Evolutionary conservation across 2,113 vertebrate genomes (phyloP).

Genomic region (Toxostoma redivivum): DNA sequence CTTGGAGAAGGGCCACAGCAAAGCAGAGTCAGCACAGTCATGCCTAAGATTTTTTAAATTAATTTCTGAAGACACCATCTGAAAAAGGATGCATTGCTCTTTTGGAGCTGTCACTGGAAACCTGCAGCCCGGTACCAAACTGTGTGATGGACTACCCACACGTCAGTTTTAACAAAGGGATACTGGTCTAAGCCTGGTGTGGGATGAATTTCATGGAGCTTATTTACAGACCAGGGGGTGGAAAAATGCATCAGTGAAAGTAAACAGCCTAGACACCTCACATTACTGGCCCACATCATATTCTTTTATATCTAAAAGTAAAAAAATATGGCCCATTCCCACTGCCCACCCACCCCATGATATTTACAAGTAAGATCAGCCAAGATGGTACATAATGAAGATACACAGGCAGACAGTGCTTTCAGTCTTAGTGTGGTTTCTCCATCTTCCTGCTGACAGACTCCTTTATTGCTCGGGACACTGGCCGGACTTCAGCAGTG

Average conservation of each 20-base stretch:
- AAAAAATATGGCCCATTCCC: slow-evolving; percentile 70
- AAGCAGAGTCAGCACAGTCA: not conserved
- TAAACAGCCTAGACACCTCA: slow-evolving; percentile 69
- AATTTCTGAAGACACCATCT: not conserved
- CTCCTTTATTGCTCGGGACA: slow-evolving; percentile 50
- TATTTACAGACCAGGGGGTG: slow-evolving; percentile 53
- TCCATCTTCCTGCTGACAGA: slow-evolving; percentile 11
- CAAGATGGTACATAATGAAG: slow-evolving; percentile 33
- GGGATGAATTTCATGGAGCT: not conserved
- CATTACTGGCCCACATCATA: slow-evolving; percentile 72
- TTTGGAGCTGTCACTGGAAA: not conserved
- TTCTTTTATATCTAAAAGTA: slow-evolving; percentile 68
- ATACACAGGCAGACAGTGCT: slow-evolving; percentile 23
- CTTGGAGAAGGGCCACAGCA: not conserved
- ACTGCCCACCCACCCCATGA: not conserved
- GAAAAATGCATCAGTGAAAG: slow-evolving; percentile 56
- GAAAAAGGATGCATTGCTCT: not conserved
- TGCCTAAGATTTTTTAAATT: not conserved
- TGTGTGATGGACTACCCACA: not conserved
- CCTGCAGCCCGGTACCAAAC: not conserved
- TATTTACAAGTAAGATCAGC: slow-evolving; percentile 64
- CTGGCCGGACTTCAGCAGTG: not conserved
- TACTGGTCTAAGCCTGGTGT: slow-evolving; percentile 26
- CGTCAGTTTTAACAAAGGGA: not conserved
- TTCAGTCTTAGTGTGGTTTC: slow-evolving; percentile 18